Conservation (phyloP, 2,888 invertebrate genomes). For the Euphydryas editha region DNA sequence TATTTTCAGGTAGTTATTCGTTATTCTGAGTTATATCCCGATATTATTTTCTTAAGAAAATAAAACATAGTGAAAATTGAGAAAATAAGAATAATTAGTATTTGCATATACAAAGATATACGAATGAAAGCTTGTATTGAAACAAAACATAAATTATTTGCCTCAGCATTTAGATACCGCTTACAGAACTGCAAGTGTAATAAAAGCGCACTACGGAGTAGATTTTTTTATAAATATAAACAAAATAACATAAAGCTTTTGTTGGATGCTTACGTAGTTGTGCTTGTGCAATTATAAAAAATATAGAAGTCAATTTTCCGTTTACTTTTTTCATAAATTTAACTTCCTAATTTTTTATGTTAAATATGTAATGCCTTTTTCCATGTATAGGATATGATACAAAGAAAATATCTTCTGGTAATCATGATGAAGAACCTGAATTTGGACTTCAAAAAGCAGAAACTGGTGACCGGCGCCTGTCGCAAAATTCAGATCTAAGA, state of each 20-base stretch:
- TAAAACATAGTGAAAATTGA: background rate
- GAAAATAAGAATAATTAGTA: background rate
- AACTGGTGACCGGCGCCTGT: conserved; percentile 82
- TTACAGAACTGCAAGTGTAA: background rate
- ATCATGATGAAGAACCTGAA: conserved; percentile 87
- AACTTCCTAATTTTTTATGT: background rate
- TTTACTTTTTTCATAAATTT: background rate
- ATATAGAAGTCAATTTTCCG: background rate
- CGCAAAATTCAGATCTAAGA: conserved; percentile 84
- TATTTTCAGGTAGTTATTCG: too few relatives aligned
- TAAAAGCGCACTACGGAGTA: background rate
- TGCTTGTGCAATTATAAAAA: conserved; percentile 18
- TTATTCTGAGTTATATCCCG: too few relatives aligned
- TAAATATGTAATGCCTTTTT: conserved; percentile 11
- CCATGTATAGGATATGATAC: conserved; percentile 83
- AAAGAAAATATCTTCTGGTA: conserved; percentile 78
- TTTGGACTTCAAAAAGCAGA: conserved; percentile 89
- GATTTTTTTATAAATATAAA: conserved; percentile 10
- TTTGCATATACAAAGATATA: background rate
- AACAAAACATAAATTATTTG: too few relatives aligned
- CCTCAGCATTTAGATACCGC: background rate
- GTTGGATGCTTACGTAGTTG: conserved; percentile 24
- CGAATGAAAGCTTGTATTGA: background rate
- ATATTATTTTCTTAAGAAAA: background rate
- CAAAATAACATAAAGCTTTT: conserved; percentile 25